Percentiles rank a stretch among this genome's conserved stretches.
Conservation (phyloP, 2,797 vertebrate species). For the Neosilurus mollespiculum region DNA sequence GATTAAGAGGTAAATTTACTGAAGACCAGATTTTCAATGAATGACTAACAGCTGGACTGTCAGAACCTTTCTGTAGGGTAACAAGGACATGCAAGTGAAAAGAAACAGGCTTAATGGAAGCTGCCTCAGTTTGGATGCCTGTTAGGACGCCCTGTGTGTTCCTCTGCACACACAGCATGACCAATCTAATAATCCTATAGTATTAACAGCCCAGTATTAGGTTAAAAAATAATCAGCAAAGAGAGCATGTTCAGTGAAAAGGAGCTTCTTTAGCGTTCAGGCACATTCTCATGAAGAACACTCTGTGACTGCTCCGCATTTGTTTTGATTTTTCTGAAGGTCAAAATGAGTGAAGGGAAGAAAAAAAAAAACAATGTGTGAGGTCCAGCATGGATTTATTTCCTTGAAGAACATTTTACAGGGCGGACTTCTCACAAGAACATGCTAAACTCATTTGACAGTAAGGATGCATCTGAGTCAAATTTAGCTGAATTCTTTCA, state of each 20-base stretch:
- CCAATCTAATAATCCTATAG: constrained; percentile 28
- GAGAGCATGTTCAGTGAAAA: not conserved
- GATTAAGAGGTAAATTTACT: constrained; percentile 33
- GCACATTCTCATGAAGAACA: constrained; percentile 6
- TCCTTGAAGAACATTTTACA: constrained; percentile 25
- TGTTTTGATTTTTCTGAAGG: constrained; percentile 18
- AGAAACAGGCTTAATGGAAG: constrained; percentile 32
- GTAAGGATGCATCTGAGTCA: constrained; percentile 20
- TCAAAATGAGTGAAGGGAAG: not conserved
- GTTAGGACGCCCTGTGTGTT: constrained; percentile 26
- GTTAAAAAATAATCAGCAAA: not conserved
- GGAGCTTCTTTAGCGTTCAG: constrained; percentile 2
- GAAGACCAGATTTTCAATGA: constrained; percentile 31
- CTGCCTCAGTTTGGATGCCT: constrained; percentile 8
- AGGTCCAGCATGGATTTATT: constrained; percentile 35
- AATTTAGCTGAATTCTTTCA: constrained; percentile 6
- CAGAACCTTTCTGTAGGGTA: constrained; percentile 14
- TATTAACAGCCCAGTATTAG: constrained; percentile 1
- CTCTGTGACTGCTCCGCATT: constrained; percentile 19
- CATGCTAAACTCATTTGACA: constrained; percentile 30
- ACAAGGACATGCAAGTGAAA: constrained; percentile 47
- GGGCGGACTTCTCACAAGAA: constrained; percentile 15
- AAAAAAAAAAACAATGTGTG: constrained; percentile 21
- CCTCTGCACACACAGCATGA: constrained; percentile 20
- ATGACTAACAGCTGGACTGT: constrained; percentile 35